These are phyloP conservation scores for Aphelinus certus DNA, from an alignment of 1,140 invertebrate species.

Conservation along the genomic window DNA sequence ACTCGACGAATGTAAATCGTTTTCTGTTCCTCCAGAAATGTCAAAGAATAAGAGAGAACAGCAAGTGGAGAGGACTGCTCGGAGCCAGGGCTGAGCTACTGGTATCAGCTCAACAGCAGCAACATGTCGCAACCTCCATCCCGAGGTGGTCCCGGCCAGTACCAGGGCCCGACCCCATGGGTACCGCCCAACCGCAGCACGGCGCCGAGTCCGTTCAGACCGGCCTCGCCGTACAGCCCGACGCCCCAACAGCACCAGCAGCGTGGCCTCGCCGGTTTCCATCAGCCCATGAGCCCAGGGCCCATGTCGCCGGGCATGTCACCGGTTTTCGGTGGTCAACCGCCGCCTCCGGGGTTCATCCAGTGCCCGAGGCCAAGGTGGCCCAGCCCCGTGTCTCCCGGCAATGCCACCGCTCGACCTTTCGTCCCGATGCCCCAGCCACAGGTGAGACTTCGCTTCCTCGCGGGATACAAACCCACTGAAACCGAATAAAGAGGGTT, in stretches of 20 bases:
- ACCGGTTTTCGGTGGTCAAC: constrained; percentile 57
- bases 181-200: constrained; percentile 53
- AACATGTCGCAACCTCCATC: constrained; percentile 66
- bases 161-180: constrained; percentile 55
- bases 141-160: constrained; percentile 56
- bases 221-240: constrained; percentile 51
- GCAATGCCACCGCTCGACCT: constrained; percentile 58
- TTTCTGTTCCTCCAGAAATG: constrained; percentile 17
- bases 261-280: constrained; percentile 44
- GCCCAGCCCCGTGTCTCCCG: constrained; percentile 65
- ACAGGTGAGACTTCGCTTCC: constrained; percentile 47
- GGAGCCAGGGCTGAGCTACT: too few relatives aligned
- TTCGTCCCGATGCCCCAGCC: constrained; percentile 56
- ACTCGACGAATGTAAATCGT: not conserved
- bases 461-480: too few relatives aligned
- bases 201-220: constrained; percentile 50
- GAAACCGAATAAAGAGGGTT: too few relatives aligned
- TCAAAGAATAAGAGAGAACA: constrained; percentile 38
- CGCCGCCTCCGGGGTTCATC: constrained; percentile 59
- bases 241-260: constrained; percentile 43
- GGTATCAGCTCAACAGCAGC: constrained; percentile 37
- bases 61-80: not conserved
- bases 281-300: constrained; percentile 59
- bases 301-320: constrained; percentile 62
- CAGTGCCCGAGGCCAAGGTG: constrained; percentile 74